phyloP scores from a whole-genome alignment of 1,140 invertebrate species.

The Protaetia brevitarsis region DNA sequence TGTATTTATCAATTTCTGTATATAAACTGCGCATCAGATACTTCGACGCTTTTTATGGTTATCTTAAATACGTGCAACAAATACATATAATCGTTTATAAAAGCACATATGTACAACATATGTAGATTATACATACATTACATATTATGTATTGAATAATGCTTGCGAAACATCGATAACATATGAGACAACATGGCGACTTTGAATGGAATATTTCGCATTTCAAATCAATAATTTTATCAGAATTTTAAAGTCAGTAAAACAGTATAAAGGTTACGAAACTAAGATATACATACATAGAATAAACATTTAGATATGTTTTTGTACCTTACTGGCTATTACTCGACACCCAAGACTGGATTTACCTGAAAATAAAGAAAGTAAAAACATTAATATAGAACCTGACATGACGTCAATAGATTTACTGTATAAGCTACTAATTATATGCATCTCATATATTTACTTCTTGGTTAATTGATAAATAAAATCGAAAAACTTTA shows the following conservation, averaged over 20 bases:
- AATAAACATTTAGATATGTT: background rate
- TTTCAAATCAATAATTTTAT: background rate
- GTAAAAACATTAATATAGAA: background rate
- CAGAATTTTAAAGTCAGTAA: background rate
- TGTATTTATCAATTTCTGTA: too few relatives aligned
- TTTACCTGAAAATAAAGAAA: slow-evolving; percentile 2
- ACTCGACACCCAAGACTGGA: background rate
- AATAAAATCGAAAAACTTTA: too few relatives aligned
- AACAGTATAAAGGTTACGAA: background rate
- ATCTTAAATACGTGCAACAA: too few relatives aligned
- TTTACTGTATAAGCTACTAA: too few relatives aligned
- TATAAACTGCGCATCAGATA: too few relatives aligned
- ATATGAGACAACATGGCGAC: background rate
- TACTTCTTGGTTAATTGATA: too few relatives aligned
- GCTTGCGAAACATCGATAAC: background rate
- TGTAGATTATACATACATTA: too few relatives aligned
- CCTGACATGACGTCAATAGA: too few relatives aligned
- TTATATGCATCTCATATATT: too few relatives aligned
- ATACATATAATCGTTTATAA: background rate
- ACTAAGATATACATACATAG: background rate
- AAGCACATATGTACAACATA: background rate
- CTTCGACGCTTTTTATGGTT: too few relatives aligned
- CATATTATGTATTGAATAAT: too few relatives aligned
- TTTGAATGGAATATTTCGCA: background rate
- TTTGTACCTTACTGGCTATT: background rate